Conservation (phyloP, 2,888 invertebrate genomes). For the Phorcus lineatus region DNA sequence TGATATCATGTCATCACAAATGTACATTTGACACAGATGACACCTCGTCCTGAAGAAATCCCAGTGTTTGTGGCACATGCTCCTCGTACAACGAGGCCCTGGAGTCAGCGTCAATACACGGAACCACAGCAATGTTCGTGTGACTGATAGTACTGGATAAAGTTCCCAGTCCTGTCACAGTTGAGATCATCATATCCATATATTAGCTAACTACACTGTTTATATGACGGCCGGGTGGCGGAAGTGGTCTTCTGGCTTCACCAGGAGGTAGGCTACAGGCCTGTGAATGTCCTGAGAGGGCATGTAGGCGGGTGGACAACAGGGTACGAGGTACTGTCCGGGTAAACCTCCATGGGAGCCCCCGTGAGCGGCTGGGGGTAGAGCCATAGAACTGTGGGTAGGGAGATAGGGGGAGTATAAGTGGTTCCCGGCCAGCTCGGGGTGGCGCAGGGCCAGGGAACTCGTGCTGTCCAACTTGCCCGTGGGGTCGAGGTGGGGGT, state of each 20-base stretch:
- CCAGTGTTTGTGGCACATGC: too few relatives aligned
- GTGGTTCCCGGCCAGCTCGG: conserved; percentile 40
- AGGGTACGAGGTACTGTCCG: conserved; percentile 71
- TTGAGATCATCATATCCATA: too few relatives aligned
- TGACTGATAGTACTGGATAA: too few relatives aligned
- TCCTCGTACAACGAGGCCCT: too few relatives aligned
- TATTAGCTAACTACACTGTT: conserved; percentile 12
- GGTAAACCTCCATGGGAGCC: conserved; percentile 56
- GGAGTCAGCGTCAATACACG: too few relatives aligned
- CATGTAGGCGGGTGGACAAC: conserved; percentile 68
- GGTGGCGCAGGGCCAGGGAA: conserved; percentile 33
- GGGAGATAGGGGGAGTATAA: conserved; percentile 63
- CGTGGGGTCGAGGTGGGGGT: conserved; percentile 57
- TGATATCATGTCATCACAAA: too few relatives aligned
- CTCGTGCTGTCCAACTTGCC: conserved; percentile 37
- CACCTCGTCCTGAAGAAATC: too few relatives aligned
- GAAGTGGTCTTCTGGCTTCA: conserved; percentile 75
- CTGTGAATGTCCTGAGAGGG: conserved; percentile 70
- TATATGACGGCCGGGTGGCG: conserved; percentile 64
- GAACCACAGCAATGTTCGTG: too few relatives aligned
- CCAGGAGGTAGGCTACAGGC: conserved; percentile 73
- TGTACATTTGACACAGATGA: too few relatives aligned
- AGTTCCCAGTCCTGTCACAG: too few relatives aligned
- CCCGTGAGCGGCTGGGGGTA: conserved; percentile 59
- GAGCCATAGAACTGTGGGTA: conserved; percentile 52